Base-by-base conservation (phyloP, 2,113 vertebrate genomes). In the Pseudopipra pipra region DNA sequence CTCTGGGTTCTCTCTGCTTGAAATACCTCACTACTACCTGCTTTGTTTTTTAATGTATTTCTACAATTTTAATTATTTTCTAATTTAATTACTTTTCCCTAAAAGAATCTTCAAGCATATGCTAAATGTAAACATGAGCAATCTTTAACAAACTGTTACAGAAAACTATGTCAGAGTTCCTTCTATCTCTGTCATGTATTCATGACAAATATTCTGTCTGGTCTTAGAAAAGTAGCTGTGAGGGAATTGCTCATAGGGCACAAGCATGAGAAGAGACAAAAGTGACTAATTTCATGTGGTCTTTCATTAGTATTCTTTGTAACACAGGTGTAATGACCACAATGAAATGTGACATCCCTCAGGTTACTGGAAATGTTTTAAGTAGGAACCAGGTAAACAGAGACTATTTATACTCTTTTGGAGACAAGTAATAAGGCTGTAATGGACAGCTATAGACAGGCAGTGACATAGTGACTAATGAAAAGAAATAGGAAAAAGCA, bases 401-500 rank as follows among this genome's bases (percentile, higher is more conserved):
- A 93, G 46, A 39, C 58, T 85, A 77, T 81, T 86, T 89, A 71
- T 72, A 74, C n/a, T 70, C 55, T 74, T 41, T 51, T 95, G 70
- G 84, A 95, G 70, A 93, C 62, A 87, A 85, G 71, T 86, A 68
- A 33, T 19, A 54, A 71, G 63, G 41, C 54, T 76, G 61, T 54
- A 89, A 83, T 51, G 76, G 72, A 61, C 81, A 93, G 61, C 59
- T 95, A 90, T 91, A 86, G 82, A 94, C 92, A 93, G 78, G 81
- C 81, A 96, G 44, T 88, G 85, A 88, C 80, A 94, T 61, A 87
- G 82, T 91, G 84, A 58, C 73, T 96, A 87, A 91, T 59, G 77
- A 90, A 92, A 92, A 86, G 81, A 93, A 97, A 94, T 44, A 94
- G 81, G 86, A 94, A 92, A 95, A 94, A 79, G 84, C 44, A 95